Evolutionary conservation across 2,113 vertebrate genomes (phyloP).

Genomic region (Chaetodon trifascialis): DNA sequence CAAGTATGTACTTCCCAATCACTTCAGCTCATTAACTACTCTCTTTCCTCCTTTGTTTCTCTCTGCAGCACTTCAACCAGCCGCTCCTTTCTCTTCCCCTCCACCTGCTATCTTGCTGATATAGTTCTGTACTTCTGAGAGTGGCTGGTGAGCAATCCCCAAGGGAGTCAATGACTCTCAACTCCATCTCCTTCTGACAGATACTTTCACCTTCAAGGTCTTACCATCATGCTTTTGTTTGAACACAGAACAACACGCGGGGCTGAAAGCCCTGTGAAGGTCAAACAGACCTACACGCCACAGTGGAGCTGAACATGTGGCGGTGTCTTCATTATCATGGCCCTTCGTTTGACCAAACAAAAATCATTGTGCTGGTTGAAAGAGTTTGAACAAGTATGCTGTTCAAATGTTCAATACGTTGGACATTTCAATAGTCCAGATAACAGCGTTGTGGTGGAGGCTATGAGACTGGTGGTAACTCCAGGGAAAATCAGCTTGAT

Average conservation of each 20-base stretch:
- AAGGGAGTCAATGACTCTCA: slow-evolving; percentile 67
- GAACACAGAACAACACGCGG: slow-evolving; percentile 11
- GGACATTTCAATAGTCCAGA: slow-evolving; percentile 47
- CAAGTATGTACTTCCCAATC: slow-evolving; percentile 23
- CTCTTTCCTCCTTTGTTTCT: slow-evolving; percentile 44
- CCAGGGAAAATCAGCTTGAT: slow-evolving; percentile 58
- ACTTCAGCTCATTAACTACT: slow-evolving; percentile 53
- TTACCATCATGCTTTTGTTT: slow-evolving; percentile 56
- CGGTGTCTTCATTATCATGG: slow-evolving; percentile 44
- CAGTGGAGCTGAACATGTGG: not conserved
- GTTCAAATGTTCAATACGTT: slow-evolving; percentile 40
- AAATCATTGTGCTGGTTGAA: slow-evolving; percentile 37
- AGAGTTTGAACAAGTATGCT: slow-evolving; percentile 33
- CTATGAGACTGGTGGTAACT: slow-evolving; percentile 49
- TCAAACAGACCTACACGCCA: slow-evolving; percentile 38
- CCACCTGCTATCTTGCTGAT: slow-evolving; percentile 69
- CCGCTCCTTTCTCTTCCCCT: slow-evolving; percentile 25
- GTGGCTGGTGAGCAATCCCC: slow-evolving; percentile 63
- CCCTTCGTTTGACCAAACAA: slow-evolving; percentile 31
- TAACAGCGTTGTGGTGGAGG: slow-evolving; percentile 39
- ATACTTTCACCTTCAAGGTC: slow-evolving; percentile 71
- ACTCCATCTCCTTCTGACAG: slow-evolving; percentile 71
- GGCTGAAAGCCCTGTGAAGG: not conserved
- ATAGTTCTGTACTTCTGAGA: slow-evolving; percentile 57
- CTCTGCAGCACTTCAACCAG: slow-evolving; percentile 46